Evolutionary conservation across 1,140 invertebrate species (phyloP), one percentile per base, ranked within the genome.

Genomic region (Laupala kohalensis): DNA sequence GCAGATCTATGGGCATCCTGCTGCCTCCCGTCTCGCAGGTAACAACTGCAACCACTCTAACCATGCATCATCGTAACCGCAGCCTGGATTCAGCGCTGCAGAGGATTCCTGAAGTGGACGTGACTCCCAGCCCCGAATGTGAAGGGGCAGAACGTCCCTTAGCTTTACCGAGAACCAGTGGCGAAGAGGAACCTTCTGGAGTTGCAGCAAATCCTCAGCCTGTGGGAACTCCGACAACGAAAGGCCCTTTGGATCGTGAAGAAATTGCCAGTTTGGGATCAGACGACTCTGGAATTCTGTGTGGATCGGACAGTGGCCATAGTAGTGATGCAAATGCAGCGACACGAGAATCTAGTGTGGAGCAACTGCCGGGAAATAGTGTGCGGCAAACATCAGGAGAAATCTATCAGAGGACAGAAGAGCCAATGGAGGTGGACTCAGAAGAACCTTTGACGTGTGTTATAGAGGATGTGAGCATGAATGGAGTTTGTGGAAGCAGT

Each of bases 41-140:
- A 64, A 80, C 79, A 9, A 78, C 80, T 71, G 80, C 82, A 13
- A 82, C 80, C 53, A 84, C 83, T 74, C 76, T 86, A 71, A 89
- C 87, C 5, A 84, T 90, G 73, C 93, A 94, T 78, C 92, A 94
- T 79, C 86, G 92, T 74, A 95, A 95, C 82, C 87, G 92, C 69
- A 94, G 92, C 77, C 81, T 95, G 77, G 93, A 95, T 79, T 94
- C 92, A 68, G 92, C 92, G 25, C 82, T 94, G 64, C 92, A 93
- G 78, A 83, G 90, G 78, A 94, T 94, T 74, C 92, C 92, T 25
- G 92, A 93, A 83, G 91, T 93, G 25, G 90, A 91, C 80, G 87
- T 89, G 19, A 90, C 88, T 25, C 89, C 89, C 6, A 93, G 90
- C 80, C 90, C 90, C 70, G 90, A 92, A 81, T 88, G 87, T 75